Evolutionary conservation across 1,140 invertebrate species (phyloP).

Genomic region (Plutomurus gul): DNA sequence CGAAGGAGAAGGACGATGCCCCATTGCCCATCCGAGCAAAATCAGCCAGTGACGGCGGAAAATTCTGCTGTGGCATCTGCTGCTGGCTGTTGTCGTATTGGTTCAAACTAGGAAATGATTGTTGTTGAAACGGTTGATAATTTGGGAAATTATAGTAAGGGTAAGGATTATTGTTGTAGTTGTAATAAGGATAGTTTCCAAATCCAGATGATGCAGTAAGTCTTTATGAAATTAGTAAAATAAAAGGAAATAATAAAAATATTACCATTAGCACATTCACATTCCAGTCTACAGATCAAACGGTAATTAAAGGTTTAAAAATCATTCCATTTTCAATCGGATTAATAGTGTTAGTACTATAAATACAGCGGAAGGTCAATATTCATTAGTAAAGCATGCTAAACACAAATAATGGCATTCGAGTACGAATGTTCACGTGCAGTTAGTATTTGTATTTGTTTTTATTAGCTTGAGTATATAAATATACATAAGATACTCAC

Average conservation of each 20-base stretch:
- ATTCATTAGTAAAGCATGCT: too few relatives aligned
- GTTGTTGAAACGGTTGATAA: slow-evolving; percentile 16
- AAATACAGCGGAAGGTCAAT: too few relatives aligned
- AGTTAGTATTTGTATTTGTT: too few relatives aligned
- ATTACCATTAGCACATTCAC: background rate
- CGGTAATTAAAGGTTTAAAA: too few relatives aligned
- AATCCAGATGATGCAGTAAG: background rate
- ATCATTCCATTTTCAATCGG: too few relatives aligned
- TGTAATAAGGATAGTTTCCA: background rate
- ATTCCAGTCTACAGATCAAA: too few relatives aligned
- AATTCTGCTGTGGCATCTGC: background rate
- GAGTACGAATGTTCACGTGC: too few relatives aligned
- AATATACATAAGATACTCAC: too few relatives aligned
- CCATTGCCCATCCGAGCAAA: background rate
- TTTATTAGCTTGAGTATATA: too few relatives aligned
- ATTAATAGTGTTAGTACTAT: too few relatives aligned
- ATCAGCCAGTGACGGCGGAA: background rate
- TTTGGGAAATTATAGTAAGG: background rate
- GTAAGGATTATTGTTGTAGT: background rate
- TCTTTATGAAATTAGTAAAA: background rate
- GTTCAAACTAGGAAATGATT: slow-evolving; percentile 25
- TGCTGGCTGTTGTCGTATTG: background rate
- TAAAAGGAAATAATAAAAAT: background rate
- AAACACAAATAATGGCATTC: too few relatives aligned
- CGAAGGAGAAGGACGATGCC: background rate